A percentile compares a stretch with the other conserved stretches of the same genome.
phyloP scores from a whole-genome alignment of 2,888 invertebrate species.

The Neoascia interrupta region DNA sequence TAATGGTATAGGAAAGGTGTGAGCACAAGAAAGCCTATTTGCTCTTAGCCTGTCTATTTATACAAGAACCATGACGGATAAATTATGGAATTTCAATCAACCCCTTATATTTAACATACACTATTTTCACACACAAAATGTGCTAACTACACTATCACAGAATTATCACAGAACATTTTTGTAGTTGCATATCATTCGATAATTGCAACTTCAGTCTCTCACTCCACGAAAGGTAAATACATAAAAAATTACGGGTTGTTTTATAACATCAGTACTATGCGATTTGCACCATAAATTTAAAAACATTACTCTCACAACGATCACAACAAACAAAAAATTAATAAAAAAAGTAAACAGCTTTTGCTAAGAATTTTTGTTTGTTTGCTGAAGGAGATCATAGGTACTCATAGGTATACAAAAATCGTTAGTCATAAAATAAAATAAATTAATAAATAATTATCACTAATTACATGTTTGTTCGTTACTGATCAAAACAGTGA shows the following conservation, averaged over 20 bases:
- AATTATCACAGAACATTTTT: conserved; percentile 51
- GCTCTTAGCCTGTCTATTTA: no score
- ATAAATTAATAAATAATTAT: conserved; percentile 61
- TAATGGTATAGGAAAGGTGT: no score
- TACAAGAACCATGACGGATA: no score
- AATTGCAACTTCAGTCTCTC: conserved; percentile 1
- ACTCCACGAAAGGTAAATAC: not conserved
- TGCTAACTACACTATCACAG: no score
- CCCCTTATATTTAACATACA: no score
- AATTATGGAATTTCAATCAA: no score
- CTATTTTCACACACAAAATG: no score
- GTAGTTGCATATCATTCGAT: not conserved
- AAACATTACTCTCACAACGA: conserved; percentile 24
- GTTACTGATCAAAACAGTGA: conserved; percentile 45
- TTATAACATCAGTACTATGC: no score
- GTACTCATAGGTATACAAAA: conserved; percentile 40
- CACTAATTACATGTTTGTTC: conserved; percentile 56
- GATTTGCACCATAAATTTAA: conserved; percentile 6
- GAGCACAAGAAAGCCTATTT: no score
- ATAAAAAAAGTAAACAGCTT: conserved; percentile 2
- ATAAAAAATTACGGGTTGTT: not conserved
- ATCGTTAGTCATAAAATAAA: conserved; percentile 60
- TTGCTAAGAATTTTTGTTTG: conserved; percentile 35
- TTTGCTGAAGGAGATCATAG: conserved; percentile 38
- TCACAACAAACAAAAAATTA: conserved; percentile 21